Conservation (phyloP, 2,797 vertebrate genomes). For the Macroramphosus scolopax region DNA sequence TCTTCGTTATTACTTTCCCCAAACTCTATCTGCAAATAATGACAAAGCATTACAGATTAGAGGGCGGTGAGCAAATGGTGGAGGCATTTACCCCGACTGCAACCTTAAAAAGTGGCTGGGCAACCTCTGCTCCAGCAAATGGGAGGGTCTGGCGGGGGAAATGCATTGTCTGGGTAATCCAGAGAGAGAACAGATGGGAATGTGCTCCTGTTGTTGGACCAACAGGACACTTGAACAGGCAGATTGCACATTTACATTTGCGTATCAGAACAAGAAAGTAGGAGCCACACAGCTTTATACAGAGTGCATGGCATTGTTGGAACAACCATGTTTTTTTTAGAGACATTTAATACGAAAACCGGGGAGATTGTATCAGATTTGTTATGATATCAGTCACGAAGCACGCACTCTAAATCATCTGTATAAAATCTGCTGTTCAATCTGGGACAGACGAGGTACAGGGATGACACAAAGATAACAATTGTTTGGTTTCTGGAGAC, state of each 20-base stretch:
- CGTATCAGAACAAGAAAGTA: slow-evolving; percentile 76
- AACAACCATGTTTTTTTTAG: slow-evolving; percentile 17
- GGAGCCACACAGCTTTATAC: slow-evolving; percentile 28
- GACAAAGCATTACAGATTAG: slow-evolving; percentile 37
- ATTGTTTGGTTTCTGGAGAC: slow-evolving; percentile 48
- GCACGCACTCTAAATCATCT: slow-evolving; percentile 13
- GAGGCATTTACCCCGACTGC: slow-evolving; percentile 49
- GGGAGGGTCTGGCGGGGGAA: slow-evolving; percentile 58
- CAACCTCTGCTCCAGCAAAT: slow-evolving; percentile 60
- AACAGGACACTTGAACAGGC: slow-evolving; percentile 83
- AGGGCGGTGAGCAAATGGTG: slow-evolving; percentile 51
- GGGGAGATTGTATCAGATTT: slow-evolving; percentile 15
- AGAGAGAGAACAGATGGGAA: slow-evolving; percentile 90
- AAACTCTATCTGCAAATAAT: slow-evolving; percentile 43
- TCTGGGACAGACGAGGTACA: slow-evolving; percentile 35
- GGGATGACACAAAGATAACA: slow-evolving; percentile 42
- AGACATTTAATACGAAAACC: no score
- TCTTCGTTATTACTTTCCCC: no score
- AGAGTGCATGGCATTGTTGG: slow-evolving; percentile 25
- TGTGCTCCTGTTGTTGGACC: slow-evolving; percentile 84
- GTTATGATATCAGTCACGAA: slow-evolving; percentile 16
- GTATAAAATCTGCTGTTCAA: slow-evolving; percentile 23
- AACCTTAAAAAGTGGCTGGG: slow-evolving; percentile 57
- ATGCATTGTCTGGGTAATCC: slow-evolving; percentile 78
- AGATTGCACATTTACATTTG: slow-evolving; percentile 92